Base-by-base conservation (phyloP, 2,113 vertebrate species). In the Datnioides undecimradiatus region DNA sequence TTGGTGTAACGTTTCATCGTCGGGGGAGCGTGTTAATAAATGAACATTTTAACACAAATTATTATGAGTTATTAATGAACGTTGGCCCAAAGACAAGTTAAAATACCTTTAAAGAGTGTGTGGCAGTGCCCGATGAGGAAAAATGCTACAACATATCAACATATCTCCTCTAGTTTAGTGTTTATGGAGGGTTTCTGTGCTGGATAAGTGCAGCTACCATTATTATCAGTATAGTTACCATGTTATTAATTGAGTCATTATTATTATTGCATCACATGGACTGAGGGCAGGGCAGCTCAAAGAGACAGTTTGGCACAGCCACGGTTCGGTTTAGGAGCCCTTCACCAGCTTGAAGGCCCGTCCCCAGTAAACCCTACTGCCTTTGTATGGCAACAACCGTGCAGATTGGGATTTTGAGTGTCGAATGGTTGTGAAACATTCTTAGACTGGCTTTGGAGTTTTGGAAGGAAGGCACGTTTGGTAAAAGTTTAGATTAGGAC, bases 201-300 rank as follows among this genome's bases (percentile, higher is more conserved):
- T 69, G 81, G 62, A 77, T 84, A 73, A 87, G 85, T n/a, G n/a
- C n/a, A 65, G 75, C 77, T 74, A 78, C 48, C 63, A 51, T 73
- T 48, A 73, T 78, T 69, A 84, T 81, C 60, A 73, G 76, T 86
- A 48, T 48, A 74, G 83, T 85, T 91, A 86, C 62, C 34, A 54
- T 74, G 79, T 80, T 91, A 85, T 82, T 88, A 83, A 81, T 81
- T 78, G 58, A 82, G 68, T 83, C 54, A 94, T 95, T 96, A 87
- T 92, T 96, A 87, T 93, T 94, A 98, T 97, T 99, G 97, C 97
- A 96, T 96, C 94, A 95, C 95, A 94, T 95, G 93, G 95, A 94
- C 95, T 96, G 95, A 96, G 94, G 97, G 96, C 93, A 91, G 90
- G 80, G 85, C 82, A 90, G 79, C 74, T 86, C 76, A 74, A 38